These are phyloP conservation scores for Perizoma flavofasciatum DNA, from an alignment of 2,888 invertebrate genomes.

Conservation along the genomic window DNA sequence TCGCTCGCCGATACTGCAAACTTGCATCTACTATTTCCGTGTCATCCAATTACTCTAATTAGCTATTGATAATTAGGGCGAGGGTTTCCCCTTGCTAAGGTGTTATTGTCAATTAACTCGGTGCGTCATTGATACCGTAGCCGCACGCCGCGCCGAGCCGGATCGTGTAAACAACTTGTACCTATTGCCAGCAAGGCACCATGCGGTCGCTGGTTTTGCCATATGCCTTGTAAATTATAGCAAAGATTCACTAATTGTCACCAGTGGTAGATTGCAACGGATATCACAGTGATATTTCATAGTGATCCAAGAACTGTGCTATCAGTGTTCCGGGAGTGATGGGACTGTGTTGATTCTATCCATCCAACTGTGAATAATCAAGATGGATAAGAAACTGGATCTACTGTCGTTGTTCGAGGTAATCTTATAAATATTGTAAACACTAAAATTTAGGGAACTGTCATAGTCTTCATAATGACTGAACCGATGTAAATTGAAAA, in stretches of 20 bases:
- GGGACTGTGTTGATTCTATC: constrained; percentile 58
- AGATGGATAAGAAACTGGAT: constrained; percentile 81
- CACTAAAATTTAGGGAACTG: too few species aligned
- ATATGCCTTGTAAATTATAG: constrained; percentile 63
- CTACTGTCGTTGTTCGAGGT: constrained; percentile 80
- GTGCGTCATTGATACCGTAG: constrained; percentile 43
- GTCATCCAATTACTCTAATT: constrained; percentile 52
- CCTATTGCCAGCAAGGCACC: constrained; percentile 81
- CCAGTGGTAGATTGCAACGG: constrained; percentile 36
- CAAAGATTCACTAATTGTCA: constrained; percentile 43
- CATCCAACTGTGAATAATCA: constrained; percentile 51
- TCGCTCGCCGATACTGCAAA: constrained; percentile 56
- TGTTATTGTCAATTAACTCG: constrained; percentile 46
- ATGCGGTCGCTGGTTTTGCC: constrained; percentile 72
- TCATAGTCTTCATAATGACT: too few species aligned
- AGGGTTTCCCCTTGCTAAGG: constrained; percentile 57
- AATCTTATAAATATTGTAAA: constrained; percentile 37
- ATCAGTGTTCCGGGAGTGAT: constrained; percentile 50
- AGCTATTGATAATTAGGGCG: constrained; percentile 46
- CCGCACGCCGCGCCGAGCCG: constrained; percentile 50
- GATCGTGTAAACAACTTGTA: constrained; percentile 66
- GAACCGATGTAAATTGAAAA: too few species aligned
- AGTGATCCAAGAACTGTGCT: constrained; percentile 50
- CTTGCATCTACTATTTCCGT: constrained; percentile 41
- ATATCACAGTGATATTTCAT: constrained; percentile 43